Evolutionary conservation across 2,888 invertebrate genomes (phyloP), one percentile per base, ranked within the genome.

Genomic region (Drosophila helvetica): DNA sequence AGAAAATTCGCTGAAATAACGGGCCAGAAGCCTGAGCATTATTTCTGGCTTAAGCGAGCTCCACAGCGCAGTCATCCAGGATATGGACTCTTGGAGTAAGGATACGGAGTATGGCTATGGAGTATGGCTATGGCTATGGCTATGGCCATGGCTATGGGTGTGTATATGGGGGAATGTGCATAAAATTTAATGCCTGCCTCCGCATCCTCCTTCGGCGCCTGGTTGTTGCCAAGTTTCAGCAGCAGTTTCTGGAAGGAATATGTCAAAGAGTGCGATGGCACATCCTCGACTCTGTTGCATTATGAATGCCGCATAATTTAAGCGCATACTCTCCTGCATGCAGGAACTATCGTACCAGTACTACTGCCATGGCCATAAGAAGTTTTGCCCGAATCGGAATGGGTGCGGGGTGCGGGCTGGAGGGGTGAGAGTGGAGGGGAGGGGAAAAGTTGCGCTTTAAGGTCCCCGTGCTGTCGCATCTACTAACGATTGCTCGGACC

Each of bases 261-360:
- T 83, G 80, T 82, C 81, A 88, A 82, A 86, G 53, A 63, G 77
- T 57, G 65, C n/a, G 33, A 15, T 43, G 48, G 62, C 72, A 66
- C 52, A 58, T 56, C 25, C 43, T 67, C 74, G 67, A 61, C 69
- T 63, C 77, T 81, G 78, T 77, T 90, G 86, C 88, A 88, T 88
- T 89, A 90, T 90, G 86, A 90, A 88, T 90, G 86, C 61, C 76
- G 81, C 90, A 90, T 90, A 90, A 86, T 83, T 89, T 88, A 81
- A 79, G 86, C 80, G 70, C 78, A 63, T 47, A 54, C 73, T 54
- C 57, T 71, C 53, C 53, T 48, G 52, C 50, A 61, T 43, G 63
- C 27, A 8, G n/a, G n/a, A n/a, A 8, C 27, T 27, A 27, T 27
- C 27, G 27, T 27, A 27, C 27, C 5, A 22, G 22, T 27, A 27